phyloP scores from a whole-genome alignment of 2,888 invertebrate genomes.

The Drosophila recens region DNA sequence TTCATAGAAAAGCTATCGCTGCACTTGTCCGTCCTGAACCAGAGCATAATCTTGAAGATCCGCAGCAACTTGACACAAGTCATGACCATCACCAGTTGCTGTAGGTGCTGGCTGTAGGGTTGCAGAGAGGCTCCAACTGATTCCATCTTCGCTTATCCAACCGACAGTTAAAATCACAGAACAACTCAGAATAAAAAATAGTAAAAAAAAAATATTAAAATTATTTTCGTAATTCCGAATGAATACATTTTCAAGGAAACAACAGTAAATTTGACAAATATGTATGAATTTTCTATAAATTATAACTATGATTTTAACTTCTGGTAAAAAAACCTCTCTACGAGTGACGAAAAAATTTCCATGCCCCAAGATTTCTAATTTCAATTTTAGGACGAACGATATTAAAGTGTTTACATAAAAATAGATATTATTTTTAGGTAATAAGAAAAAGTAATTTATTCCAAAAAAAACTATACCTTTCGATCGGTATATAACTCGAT shows the following conservation, averaged over 20 bases:
- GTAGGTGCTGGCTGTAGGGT: slow-evolving; percentile 9
- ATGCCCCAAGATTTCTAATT: too few species aligned
- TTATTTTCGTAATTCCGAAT: neutral
- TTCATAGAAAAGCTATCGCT: neutral
- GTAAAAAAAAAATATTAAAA: neutral
- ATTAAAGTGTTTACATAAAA: too few species aligned
- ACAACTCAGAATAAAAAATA: neutral
- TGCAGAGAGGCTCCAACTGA: neutral
- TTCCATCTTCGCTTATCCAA: slow-evolving; percentile 6
- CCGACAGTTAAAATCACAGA: neutral
- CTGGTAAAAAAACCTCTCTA: too few species aligned
- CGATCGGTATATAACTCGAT: too few species aligned
- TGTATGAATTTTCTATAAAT: neutral
- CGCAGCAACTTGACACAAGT: slow-evolving; percentile 27
- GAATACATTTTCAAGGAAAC: neutral
- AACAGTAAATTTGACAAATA: neutral
- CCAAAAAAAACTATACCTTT: too few species aligned
- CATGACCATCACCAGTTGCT: slow-evolving; percentile 3
- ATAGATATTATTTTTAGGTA: too few species aligned
- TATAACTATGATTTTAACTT: neutral
- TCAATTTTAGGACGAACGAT: too few species aligned
- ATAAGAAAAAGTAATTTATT: too few species aligned
- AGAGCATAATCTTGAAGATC: neutral
- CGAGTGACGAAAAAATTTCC: too few species aligned
- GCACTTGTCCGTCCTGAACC: accelerated